A percentile compares a stretch with the other conserved stretches of the same genome.
Conservation (phyloP, 2,888 invertebrate genomes). For the Tetrapedia diversipes region DNA sequence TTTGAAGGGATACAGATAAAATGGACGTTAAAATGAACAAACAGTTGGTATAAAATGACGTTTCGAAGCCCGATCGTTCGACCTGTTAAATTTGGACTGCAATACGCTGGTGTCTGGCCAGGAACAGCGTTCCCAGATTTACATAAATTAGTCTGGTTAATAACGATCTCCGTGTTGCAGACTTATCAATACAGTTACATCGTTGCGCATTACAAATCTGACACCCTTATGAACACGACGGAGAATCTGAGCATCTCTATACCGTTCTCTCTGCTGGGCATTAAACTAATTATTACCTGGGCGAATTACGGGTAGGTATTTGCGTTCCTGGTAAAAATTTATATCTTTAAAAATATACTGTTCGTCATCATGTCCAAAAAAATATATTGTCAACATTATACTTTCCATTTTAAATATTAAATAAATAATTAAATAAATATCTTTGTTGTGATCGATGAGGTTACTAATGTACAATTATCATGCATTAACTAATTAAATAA, state of each 20-base stretch:
- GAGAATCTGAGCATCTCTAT: constrained; percentile 37
- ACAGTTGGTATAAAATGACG: background rate
- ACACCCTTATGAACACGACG: constrained; percentile 21
- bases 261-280: constrained; percentile 20
- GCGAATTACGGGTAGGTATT: constrained; percentile 41
- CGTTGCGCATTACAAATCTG: constrained; percentile 13
- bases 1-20: background rate
- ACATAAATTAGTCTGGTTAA: constrained; percentile 24
- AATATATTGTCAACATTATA: too few relatives aligned
- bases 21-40: background rate
- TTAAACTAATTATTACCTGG: constrained; percentile 45
- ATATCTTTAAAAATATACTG: too few relatives aligned
- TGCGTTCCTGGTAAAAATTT: background rate
- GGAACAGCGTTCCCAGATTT: constrained; percentile 22
- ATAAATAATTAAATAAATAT: too few relatives aligned
- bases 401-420: too few relatives aligned
- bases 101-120: constrained; percentile 45
- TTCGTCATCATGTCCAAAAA: too few relatives aligned
- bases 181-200: constrained; percentile 47
- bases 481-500: too few relatives aligned
- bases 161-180: constrained; percentile 21
- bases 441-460: too few relatives aligned
- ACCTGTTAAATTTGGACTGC: constrained; percentile 40
- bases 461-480: too few relatives aligned
- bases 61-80: constrained; percentile 18